These are phyloP conservation scores for Microctenopoma stevenorrisi DNA, from an alignment of 2,797 vertebrate species.

Conservation along the genomic window DNA sequence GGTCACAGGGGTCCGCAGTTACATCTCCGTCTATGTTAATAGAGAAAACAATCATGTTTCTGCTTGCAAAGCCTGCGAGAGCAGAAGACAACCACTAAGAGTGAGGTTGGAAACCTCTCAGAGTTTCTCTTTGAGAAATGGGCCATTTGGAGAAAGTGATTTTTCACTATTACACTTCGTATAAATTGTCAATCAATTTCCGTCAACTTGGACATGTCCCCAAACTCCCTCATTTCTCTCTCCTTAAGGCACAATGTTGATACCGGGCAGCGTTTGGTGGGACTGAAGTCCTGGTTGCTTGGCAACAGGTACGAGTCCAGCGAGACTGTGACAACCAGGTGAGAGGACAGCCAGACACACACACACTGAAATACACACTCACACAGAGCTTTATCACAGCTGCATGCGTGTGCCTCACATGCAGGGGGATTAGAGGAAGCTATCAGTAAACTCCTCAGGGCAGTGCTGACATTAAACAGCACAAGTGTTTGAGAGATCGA, in stretches of 20 bases:
- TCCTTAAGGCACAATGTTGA: slow-evolving; percentile 59
- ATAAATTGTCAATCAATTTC: slow-evolving; percentile 74
- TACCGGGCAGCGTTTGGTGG: slow-evolving; percentile 58
- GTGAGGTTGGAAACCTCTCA: slow-evolving; percentile 30
- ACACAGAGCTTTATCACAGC: slow-evolving; percentile 23
- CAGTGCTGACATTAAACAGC: slow-evolving; percentile 81
- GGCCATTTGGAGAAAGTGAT: slow-evolving; percentile 54
- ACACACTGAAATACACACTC: background rate
- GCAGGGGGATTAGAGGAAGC: slow-evolving; percentile 69
- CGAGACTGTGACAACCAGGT: slow-evolving; percentile 71
- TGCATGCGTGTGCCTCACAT: slow-evolving; percentile 47
- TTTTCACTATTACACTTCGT: slow-evolving; percentile 51
- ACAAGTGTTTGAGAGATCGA: slow-evolving; percentile 78
- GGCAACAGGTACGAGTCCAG: slow-evolving; percentile 76
- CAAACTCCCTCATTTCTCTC: slow-evolving; percentile 50
- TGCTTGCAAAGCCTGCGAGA: background rate
- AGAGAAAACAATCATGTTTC: background rate
- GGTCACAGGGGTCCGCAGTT: slow-evolving; percentile 19
- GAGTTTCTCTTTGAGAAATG: slow-evolving; percentile 32
- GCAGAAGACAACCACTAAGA: slow-evolving; percentile 1
- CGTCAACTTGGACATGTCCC: slow-evolving; percentile 57
- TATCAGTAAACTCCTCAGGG: slow-evolving; percentile 73
- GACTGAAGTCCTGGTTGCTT: slow-evolving; percentile 77
- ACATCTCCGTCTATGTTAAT: slow-evolving; percentile 8
- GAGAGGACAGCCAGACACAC: slow-evolving; percentile 63